phyloP scores from a whole-genome alignment of 2,797 vertebrate species.

The Alexandromys oeconomus region DNA sequence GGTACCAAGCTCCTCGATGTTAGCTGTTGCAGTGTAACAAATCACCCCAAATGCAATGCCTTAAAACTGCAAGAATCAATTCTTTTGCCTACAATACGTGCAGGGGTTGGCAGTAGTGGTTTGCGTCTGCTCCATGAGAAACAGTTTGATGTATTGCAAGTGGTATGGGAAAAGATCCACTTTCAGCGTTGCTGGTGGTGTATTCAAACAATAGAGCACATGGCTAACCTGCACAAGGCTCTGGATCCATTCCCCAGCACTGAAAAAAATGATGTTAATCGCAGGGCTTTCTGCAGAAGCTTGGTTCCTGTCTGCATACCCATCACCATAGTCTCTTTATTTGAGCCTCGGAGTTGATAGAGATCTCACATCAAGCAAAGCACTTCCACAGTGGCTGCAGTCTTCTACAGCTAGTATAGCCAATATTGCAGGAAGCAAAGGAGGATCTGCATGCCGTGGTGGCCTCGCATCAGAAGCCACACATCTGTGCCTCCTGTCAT shows the following conservation, averaged over 20 bases:
- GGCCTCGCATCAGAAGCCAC: not conserved
- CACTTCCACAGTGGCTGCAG: not conserved
- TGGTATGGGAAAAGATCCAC: not conserved
- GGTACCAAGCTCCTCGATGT: not conserved
- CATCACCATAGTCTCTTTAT: not conserved
- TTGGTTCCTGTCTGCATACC: not conserved
- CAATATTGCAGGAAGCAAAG: not conserved
- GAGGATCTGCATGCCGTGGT: no score
- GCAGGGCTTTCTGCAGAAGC: not conserved
- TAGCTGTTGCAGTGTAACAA: constrained; percentile 6
- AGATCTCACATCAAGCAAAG: not conserved
- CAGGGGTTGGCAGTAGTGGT: not conserved
- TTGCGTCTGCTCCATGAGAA: not conserved
- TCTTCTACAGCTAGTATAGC: not conserved
- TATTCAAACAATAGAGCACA: not conserved
- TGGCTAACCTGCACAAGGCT: not conserved
- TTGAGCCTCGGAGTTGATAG: not conserved
- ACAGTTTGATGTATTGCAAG: not conserved
- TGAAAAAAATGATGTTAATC: not conserved
- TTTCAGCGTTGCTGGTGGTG: not conserved
- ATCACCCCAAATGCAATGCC: not conserved
- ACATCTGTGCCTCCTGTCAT: not conserved
- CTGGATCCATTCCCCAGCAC: not conserved
- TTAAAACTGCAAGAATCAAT: not conserved
- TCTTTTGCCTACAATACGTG: not conserved